Evolutionary conservation across 1,140 invertebrate genomes (phyloP), one percentile per base, ranked within the genome.

Genomic region (Apis dorsata): DNA sequence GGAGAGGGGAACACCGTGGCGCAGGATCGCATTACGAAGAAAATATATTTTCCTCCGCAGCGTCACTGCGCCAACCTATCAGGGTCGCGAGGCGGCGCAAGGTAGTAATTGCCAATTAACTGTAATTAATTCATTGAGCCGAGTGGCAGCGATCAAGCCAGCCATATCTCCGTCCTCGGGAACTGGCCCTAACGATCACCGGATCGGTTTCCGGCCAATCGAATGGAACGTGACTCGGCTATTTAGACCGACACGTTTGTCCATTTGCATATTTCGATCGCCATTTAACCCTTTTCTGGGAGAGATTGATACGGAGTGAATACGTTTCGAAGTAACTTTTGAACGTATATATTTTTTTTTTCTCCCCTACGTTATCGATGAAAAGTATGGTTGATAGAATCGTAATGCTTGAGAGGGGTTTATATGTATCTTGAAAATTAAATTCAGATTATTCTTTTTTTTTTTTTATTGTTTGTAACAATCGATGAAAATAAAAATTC

Each of bases 81-180:
- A 85, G 84, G 80, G 79, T 83, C 73, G 84, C 73, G 84, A 88
- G 84, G 76, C 85, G 77, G 79, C 44, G 69, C 87, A 83, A 81
- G 84, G 72, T 79, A 78, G 71, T 89, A 91, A 92, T 92, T 91
- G 88, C 88, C 89, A 92, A 91, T 91, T 91, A 91, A 89, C 83
- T 87, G 86, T 90, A 92, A 92, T 92, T 91, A 91, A 92, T 92
- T 91, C 86, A 90, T 91, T 90, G 90, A 90, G 85, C 83, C 84
- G 86, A 89, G 88, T 86, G 79, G 69, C 73, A 83, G 80, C 65
- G 84, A 87, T 86, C 86, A 82, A 87, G 75, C 82, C 78, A 81
- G 77, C 86, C 66, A 34, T 65, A 79, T 72, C 71, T 84, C 71
- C 72, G 59, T 74, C 24, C 55, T n/a, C 13, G n/a, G 63, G 55